Conservation (phyloP, 2,888 invertebrate species). For the Lysandra bellargus region DNA sequence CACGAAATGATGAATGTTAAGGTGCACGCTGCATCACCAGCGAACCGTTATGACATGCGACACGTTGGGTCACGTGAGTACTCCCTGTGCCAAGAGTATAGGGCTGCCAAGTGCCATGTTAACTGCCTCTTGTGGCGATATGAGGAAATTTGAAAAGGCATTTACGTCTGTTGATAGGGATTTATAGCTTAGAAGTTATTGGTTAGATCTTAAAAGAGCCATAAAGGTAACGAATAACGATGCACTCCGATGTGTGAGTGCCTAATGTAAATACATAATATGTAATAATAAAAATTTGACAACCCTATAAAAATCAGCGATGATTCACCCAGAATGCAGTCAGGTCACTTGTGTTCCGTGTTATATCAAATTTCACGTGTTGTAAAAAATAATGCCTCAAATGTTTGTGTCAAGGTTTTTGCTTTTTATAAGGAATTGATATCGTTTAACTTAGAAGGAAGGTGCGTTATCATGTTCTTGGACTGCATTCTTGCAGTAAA, state of each 20-base stretch:
- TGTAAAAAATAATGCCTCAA: constrained; percentile 16
- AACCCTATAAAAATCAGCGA: constrained; percentile 50
- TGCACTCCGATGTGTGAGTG: background rate
- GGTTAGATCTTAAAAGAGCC: background rate
- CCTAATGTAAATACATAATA: background rate
- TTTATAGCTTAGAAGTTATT: background rate
- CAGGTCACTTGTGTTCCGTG: constrained; percentile 52
- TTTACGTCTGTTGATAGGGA: background rate
- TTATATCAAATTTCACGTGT: constrained; percentile 8
- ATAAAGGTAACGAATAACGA: background rate
- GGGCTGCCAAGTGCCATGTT: constrained; percentile 1
- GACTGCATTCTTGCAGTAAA: background rate
- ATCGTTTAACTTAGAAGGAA: background rate
- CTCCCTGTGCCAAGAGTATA: constrained; percentile 59
- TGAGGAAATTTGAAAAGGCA: background rate
- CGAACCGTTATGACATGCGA: constrained; percentile 54
- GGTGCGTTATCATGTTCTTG: background rate
- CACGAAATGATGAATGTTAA: constrained; percentile 8
- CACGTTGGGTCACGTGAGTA: background rate
- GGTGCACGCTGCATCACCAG: constrained; percentile 9
- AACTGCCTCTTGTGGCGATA: background rate
- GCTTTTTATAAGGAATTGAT: background rate
- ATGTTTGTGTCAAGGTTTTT: constrained; percentile 19
- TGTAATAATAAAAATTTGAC: too few relatives aligned
- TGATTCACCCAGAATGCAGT: constrained; percentile 76